Evolutionary conservation across 2,888 invertebrate species (phyloP), one percentile per base, ranked within the genome.

Genomic region (Eupithecia tripunctaria): DNA sequence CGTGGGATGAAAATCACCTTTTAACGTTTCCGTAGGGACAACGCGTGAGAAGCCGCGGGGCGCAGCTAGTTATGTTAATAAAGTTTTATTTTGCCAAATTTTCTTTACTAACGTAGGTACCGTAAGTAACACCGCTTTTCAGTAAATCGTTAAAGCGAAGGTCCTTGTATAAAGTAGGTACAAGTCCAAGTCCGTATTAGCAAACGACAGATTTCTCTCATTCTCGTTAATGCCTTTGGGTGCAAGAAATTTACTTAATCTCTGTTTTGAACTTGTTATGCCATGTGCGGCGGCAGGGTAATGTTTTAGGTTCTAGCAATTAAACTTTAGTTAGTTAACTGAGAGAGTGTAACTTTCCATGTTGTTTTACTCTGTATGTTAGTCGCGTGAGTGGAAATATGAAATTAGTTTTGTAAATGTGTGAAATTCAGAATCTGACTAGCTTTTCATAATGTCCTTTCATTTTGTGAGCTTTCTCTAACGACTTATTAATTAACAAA

Each of bases 141-240:
- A 47, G n/a, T n/a, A n/a, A 47, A n/a, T n/a, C 51, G 51, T 51
- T n/a, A 51, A 21, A 51, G 51, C 10, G 8, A 10, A 51, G 21
- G 21, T 51, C 51, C 12, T 21, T 12, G 21, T 21, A 4, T 3
- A 21, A 56, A 51, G n/a, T 47, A 47, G 7, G 7, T 47, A 7
- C 38, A 51, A 14, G n/a, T n/a, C n/a, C 21, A 12, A 56, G n/a
- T 25, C 10, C 5, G 12, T 21, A 36, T 38, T 72, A 72, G 72
- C 70, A 70, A 69, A 43, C 64, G 75, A 72, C 75, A 75, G 63
- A 56, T 68, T 66, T 66, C 62, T 68, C 66, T 27, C 36, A 63
- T 69, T 68, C 66, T 27, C 36, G 67, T 69, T 67, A 62, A 56
- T 63, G 56, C 63, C 68, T 67, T 43, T 63, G 51, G 36, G 41